Percentiles rank a stretch among this genome's conserved stretches.
These are phyloP conservation scores for Papilio demoleus DNA, from an alignment of 2,888 invertebrate genomes.

Conservation along the genomic window DNA sequence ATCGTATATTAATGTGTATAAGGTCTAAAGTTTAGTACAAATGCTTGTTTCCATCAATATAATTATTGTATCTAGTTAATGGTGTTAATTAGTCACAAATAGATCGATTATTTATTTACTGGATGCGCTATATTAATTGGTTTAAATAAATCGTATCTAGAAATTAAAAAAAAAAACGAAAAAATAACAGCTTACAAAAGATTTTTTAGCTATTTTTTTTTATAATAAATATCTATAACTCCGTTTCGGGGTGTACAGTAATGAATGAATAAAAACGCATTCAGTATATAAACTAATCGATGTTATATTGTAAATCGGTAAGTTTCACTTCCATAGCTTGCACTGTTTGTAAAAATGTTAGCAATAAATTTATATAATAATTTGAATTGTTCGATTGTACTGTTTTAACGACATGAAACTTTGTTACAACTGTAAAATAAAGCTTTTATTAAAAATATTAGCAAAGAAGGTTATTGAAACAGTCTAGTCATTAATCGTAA, in stretches of 20 bases:
- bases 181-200: too few species aligned
- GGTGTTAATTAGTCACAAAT: constrained; percentile 44
- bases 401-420: constrained; percentile 45
- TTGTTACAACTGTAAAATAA: neutral
- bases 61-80: constrained; percentile 52
- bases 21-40: constrained; percentile 65
- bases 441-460: neutral
- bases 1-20: constrained; percentile 40
- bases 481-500: too few species aligned
- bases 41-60: constrained; percentile 49
- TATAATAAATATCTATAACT: too few species aligned
- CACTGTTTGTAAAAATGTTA: constrained; percentile 69
- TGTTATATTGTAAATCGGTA: constrained; percentile 51
- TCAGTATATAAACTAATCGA: constrained; percentile 40
- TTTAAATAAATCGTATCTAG: too few species aligned
- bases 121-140: constrained; percentile 25
- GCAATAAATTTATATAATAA: constrained; percentile 57
- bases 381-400: constrained; percentile 51
- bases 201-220: too few species aligned
- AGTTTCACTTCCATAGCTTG: constrained; percentile 76
- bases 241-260: too few species aligned
- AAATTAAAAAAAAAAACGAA: neutral
- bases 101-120: constrained; percentile 25
- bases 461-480: too few species aligned
- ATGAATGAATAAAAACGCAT: neutral